Conservation (phyloP, 2,888 invertebrate genomes). For the Drosophila mayaguana region DNA sequence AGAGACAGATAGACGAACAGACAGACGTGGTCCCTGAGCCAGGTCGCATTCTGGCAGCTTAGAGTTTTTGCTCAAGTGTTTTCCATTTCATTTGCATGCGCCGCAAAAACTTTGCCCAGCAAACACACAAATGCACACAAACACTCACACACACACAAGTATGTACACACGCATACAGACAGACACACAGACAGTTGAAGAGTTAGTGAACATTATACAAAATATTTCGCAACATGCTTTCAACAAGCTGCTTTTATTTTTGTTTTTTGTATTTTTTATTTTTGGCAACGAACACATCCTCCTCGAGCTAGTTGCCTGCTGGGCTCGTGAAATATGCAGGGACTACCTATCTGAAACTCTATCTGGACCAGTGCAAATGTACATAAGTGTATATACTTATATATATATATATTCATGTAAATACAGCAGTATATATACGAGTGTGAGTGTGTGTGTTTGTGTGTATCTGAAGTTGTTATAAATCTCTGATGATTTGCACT, state of each 20-base stretch:
- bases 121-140: slow-evolving; percentile 41
- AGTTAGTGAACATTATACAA: slow-evolving; percentile 64
- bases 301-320: slow-evolving; percentile 33
- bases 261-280: slow-evolving; percentile 12
- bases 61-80: slow-evolving; percentile 73
- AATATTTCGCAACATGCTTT: slow-evolving; percentile 69
- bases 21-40: slow-evolving; percentile 28
- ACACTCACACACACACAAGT: slow-evolving; percentile 19
- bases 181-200: slow-evolving; percentile 45
- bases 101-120: slow-evolving; percentile 66
- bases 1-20: slow-evolving; percentile 10
- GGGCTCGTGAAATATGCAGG: slow-evolving; percentile 61
- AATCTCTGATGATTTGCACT: slow-evolving; percentile 66
- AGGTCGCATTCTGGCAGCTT: slow-evolving; percentile 49
- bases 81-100: slow-evolving; percentile 79
- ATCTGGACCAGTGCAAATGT: slow-evolving; percentile 9
- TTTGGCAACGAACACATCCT: slow-evolving; percentile 47
- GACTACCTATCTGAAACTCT: slow-evolving; percentile 26
- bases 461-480: slow-evolving; percentile 59
- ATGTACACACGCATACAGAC: slow-evolving; percentile 10
- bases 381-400: background rate
- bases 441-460: slow-evolving; percentile 14
- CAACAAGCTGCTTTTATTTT: slow-evolving; percentile 45
- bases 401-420: background rate
- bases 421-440: background rate